A percentile compares a stretch with the other conserved stretches of the same genome.
phyloP scores from a whole-genome alignment of 2,797 vertebrate genomes.

The Galagoides demidoff region DNA sequence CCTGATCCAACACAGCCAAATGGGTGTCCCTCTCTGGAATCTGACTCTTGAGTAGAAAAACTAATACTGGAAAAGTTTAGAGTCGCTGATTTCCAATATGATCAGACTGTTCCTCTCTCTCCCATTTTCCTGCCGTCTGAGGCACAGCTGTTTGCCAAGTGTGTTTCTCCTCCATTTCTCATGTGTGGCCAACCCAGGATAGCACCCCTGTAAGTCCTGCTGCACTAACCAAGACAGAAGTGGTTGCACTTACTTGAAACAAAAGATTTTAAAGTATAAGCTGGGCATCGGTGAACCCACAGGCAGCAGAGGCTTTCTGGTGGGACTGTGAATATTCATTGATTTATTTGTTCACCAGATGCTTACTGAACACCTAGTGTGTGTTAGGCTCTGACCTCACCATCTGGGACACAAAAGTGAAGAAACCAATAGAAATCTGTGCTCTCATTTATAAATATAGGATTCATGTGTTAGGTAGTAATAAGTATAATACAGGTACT shows the following conservation, averaged over 20 bases:
- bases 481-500: background rate
- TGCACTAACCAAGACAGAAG: background rate
- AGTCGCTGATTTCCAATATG: background rate
- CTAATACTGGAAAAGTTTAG: background rate
- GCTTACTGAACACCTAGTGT: background rate
- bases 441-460: background rate
- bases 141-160: background rate
- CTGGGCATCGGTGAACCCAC: background rate
- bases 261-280: background rate
- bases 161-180: background rate
- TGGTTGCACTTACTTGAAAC: slow-evolving; percentile 10
- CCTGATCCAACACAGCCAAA: background rate
- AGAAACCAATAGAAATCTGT: background rate
- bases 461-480: background rate
- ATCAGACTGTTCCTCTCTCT: background rate
- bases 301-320: slow-evolving; percentile 3
- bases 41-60: background rate
- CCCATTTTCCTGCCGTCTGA: background rate
- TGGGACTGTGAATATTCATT: background rate
- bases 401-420: background rate
- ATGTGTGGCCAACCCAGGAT: background rate
- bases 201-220: background rate
- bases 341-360: background rate
- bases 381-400: background rate
- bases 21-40: background rate